A percentile compares a stretch with the other conserved stretches of the same genome.
Conservation (phyloP, 2,113 vertebrate genomes). For the Lathamus discolor region DNA sequence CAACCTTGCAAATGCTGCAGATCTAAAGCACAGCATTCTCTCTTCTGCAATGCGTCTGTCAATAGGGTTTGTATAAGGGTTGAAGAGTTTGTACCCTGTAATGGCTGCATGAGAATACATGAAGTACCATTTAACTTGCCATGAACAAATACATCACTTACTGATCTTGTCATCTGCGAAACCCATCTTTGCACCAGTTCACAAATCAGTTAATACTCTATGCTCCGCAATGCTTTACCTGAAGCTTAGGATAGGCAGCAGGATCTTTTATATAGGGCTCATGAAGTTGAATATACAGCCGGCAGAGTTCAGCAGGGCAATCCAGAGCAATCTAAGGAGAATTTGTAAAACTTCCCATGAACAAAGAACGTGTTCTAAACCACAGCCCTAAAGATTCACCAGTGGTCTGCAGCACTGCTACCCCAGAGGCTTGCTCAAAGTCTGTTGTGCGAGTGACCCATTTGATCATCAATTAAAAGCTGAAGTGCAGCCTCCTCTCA, state of each 20-base stretch:
- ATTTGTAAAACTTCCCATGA: neutral
- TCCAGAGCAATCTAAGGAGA: conserved; percentile 85
- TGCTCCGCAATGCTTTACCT: conserved; percentile 75
- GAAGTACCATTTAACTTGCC: neutral
- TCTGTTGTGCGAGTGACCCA: neutral
- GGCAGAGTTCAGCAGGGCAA: conserved; percentile 84
- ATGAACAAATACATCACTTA: neutral
- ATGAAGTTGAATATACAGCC: conserved; percentile 81
- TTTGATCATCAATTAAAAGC: neutral
- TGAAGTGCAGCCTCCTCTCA: neutral
- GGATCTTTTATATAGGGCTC: conserved; percentile 95
- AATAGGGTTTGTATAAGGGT: neutral
- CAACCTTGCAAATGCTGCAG: neutral
- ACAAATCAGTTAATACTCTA: neutral
- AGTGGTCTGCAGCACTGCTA: neutral
- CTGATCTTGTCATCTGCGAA: neutral
- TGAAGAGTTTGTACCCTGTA: neutral
- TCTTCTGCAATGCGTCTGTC: neutral
- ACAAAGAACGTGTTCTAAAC: neutral
- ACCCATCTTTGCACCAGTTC: neutral
- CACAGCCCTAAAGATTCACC: neutral
- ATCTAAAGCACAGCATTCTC: neutral
- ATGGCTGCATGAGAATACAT: neutral
- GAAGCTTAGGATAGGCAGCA: conserved; percentile 88
- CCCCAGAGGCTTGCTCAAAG: neutral